These are phyloP conservation scores for Entomobrya proxima DNA, from an alignment of 2,888 invertebrate genomes.

Conservation along the genomic window DNA sequence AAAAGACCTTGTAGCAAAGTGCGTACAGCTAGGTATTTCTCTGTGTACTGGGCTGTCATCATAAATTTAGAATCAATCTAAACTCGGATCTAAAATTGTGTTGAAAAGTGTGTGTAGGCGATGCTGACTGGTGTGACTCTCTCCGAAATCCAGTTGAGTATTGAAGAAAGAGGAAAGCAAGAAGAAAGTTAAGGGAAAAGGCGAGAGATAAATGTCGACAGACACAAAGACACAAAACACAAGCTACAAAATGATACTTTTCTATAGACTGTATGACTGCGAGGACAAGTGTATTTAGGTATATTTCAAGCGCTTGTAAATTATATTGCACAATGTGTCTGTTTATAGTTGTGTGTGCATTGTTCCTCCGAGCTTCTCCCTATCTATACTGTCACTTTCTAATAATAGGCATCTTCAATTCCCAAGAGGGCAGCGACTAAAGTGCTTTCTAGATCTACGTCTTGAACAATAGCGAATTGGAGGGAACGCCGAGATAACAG, in stretches of 20 bases:
- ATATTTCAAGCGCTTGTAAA: too few species aligned
- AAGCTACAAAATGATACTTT: neutral
- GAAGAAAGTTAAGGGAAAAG: conserved; percentile 37
- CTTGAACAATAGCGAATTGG: neutral
- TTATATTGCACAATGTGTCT: too few species aligned
- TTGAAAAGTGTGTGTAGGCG: neutral
- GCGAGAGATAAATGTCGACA: conserved; percentile 18
- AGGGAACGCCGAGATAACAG: neutral
- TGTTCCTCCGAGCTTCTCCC: neutral
- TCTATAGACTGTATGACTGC: too few species aligned
- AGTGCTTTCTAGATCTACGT: conserved; percentile 8
- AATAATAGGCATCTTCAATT: neutral
- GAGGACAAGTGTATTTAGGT: too few species aligned
- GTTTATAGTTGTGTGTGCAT: neutral
- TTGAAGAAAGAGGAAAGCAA: neutral
- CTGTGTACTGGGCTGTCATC: neutral
- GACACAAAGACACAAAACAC: neutral
- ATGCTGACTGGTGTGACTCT: too few species aligned
- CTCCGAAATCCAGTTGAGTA: neutral
- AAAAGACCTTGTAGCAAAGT: neutral
- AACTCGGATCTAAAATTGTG: neutral
- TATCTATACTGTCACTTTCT: neutral
- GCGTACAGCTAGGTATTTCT: neutral
- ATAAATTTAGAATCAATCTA: conserved; percentile 37
- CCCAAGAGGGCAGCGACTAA: conserved; percentile 17